Evolutionary conservation across 2,113 vertebrate species (phyloP), one percentile per base, ranked within the genome.

Genomic region (Cinclus mexicanus): DNA sequence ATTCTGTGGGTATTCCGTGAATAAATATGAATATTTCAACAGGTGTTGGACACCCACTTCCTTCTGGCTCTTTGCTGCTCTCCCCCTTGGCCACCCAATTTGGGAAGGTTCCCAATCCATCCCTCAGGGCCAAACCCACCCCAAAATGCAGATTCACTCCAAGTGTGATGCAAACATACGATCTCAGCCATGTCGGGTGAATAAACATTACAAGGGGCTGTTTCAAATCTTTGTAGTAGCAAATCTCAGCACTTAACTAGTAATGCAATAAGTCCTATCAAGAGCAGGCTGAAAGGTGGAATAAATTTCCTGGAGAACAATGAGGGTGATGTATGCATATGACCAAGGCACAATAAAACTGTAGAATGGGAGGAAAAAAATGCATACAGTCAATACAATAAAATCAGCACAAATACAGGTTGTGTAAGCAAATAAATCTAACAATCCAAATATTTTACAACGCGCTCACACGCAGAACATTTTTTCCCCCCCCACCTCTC

Each of bases 241-340:
- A 95, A 95, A 97, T 95, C 97, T 97, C 92, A 89, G 92, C 96
- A 96, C 96, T 98, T 97, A 97, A 96, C 93, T 89, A 72, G 96
- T 97, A 98, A 98, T 92, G 93, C 95, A 95, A 94, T 82, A 96
- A 98, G 97, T 97, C 97, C 97, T 95, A 97, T 98, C 97, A 97
- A 97, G 97, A 97, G 95, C 97, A 96, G 8, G 55, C 93, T 90
- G 97, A 97, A 98, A 98, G 90, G 44, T 95, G 97, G 97, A 78
- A 94, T 98, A 98, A 98, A 98, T 98, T 98, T 97, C 97, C 93
- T 18, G 47, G 97, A 96, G 97, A 98, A 98, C 98, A 98, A 98
- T 97, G 96, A 57, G 80, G 89, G 97, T 98, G 98, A 98, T 98
- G 97, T 97, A 98, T 98, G 97, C 97, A 95, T 75, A 83, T 96